These are phyloP conservation scores for Pteruthius melanotis DNA, from an alignment of 2,113 vertebrate species.

Conservation along the genomic window DNA sequence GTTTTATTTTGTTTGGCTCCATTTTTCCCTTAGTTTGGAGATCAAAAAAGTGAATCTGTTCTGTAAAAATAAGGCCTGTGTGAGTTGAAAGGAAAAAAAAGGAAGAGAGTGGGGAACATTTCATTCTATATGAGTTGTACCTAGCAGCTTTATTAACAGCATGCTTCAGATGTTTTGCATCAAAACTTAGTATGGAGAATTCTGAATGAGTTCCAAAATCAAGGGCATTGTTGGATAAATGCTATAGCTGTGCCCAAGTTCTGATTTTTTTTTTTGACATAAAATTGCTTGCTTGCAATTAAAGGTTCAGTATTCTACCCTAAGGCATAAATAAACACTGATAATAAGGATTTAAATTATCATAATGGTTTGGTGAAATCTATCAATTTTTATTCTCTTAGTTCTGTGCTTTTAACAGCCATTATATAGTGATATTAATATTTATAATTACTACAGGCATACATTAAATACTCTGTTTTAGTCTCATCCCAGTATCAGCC, in stretches of 20 bases:
- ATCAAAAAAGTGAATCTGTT: slow-evolving; percentile 28
- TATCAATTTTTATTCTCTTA: slow-evolving; percentile 8
- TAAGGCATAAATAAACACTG: slow-evolving; percentile 9
- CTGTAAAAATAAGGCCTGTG: slow-evolving; percentile 20
- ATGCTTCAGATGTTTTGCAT: slow-evolving; percentile 36
- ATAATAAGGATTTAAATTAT: slow-evolving; percentile 24
- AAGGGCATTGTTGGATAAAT: slow-evolving; percentile 9
- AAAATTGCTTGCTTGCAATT: slow-evolving; percentile 25
- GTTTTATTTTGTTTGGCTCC: slow-evolving; percentile 37
- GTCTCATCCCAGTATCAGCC: neutral
- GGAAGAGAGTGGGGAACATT: neutral
- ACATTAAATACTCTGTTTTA: neutral
- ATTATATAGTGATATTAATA: neutral
- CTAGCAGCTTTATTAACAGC: slow-evolving; percentile 21
- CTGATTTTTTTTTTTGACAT: slow-evolving; percentile 22
- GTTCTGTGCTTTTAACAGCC: neutral
- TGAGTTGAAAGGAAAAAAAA: neutral
- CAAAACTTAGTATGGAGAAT: slow-evolving; percentile 17
- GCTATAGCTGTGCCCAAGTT: neutral
- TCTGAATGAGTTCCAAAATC: slow-evolving; percentile 15
- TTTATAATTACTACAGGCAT: neutral
- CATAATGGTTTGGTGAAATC: neutral
- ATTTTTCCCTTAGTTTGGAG: neutral
- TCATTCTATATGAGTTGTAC: neutral
- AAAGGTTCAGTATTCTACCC: neutral